Evolutionary conservation across 2,797 vertebrate species (phyloP).

Genomic region (Steatocranus sp.): DNA sequence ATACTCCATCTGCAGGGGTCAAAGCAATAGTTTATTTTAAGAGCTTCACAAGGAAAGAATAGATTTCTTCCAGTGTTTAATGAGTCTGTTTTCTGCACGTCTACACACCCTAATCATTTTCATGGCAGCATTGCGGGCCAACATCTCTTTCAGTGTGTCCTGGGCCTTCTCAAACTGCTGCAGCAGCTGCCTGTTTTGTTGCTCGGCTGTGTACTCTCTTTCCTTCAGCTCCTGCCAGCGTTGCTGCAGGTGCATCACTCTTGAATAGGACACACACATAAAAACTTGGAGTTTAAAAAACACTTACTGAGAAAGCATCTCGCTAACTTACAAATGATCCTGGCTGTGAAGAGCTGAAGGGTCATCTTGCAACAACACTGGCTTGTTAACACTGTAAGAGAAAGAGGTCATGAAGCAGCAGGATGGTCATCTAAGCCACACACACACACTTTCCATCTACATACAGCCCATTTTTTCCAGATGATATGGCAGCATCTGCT

Average conservation of each 20-base stretch:
- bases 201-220: slow-evolving; percentile 57
- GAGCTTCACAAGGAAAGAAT: background rate
- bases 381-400: slow-evolving; percentile 6
- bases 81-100: background rate
- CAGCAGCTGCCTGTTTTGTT: slow-evolving; percentile 69
- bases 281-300: background rate
- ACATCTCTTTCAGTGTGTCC: slow-evolving; percentile 61
- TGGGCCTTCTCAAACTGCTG: slow-evolving; percentile 75
- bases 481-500: background rate
- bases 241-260: slow-evolving; percentile 49
- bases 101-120: slow-evolving; percentile 67
- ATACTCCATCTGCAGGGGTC: slow-evolving; percentile 66
- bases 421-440: background rate
- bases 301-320: background rate
- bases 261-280: slow-evolving; percentile 26
- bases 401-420: background rate
- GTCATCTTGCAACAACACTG: slow-evolving; percentile 2
- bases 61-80: background rate
- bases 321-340: slow-evolving; percentile 28
- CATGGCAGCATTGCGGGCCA: slow-evolving; percentile 66
- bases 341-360: slow-evolving; percentile 3
- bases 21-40: background rate
- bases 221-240: slow-evolving; percentile 65
- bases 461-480: background rate
- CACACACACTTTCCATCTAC: background rate